These are phyloP conservation scores for Telmatherina bonti DNA, from an alignment of 2,797 vertebrate species.

Conservation along the genomic window DNA sequence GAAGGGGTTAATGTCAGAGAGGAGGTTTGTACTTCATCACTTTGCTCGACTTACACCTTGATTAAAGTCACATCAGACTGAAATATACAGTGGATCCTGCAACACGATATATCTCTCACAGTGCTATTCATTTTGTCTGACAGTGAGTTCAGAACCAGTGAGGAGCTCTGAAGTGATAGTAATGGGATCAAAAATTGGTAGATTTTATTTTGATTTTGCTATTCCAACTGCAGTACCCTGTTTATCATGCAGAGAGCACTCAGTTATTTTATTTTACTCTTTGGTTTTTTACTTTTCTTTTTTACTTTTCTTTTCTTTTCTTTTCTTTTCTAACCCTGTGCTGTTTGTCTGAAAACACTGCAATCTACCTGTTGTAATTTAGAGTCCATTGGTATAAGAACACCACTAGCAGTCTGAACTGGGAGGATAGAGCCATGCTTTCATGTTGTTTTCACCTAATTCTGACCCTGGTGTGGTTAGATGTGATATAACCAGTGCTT, in stretches of 20 bases:
- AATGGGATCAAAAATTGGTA: slow-evolving; percentile 51
- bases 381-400: not conserved
- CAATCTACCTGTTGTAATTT: not conserved
- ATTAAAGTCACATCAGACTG: too few relatives aligned
- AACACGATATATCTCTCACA: slow-evolving; percentile 14
- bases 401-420: too few relatives aligned
- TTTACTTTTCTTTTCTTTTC: not conserved
- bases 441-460: too few relatives aligned
- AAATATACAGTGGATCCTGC: too few relatives aligned
- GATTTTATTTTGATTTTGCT: slow-evolving; percentile 15
- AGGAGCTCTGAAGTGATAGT: slow-evolving; percentile 27
- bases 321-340: not conserved
- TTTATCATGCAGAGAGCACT: slow-evolving; percentile 36
- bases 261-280: slow-evolving; percentile 6
- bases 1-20: slow-evolving; percentile 3
- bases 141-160: slow-evolving; percentile 6
- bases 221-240: slow-evolving; percentile 19
- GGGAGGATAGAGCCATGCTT: too few relatives aligned
- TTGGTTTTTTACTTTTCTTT: not conserved
- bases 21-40: not conserved
- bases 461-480: too few relatives aligned
- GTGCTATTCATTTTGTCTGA: slow-evolving; percentile 22
- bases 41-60: not conserved
- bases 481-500: too few relatives aligned
- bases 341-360: slow-evolving; percentile 4